A percentile compares a stretch with the other conserved stretches of the same genome.
Evolutionary conservation across 2,888 invertebrate species (phyloP).

Genomic region (Chironomus tentans): DNA sequence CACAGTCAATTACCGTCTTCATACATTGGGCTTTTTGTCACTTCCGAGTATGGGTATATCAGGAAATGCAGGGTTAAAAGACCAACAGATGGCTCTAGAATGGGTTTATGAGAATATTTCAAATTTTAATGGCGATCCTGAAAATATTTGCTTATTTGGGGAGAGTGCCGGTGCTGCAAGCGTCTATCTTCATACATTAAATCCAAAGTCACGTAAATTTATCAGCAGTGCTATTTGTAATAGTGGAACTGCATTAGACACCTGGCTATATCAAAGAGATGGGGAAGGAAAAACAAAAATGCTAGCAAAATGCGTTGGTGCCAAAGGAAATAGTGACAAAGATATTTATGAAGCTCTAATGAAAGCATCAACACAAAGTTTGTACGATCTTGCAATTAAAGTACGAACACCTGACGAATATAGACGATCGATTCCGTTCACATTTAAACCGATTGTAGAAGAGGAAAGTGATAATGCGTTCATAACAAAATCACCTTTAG

Average conservation of each 20-base stretch:
- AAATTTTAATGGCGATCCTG: conserved; percentile 19
- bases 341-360: conserved; percentile 28
- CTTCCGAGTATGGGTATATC: conserved; percentile 36
- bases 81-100: conserved; percentile 32
- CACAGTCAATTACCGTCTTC: conserved; percentile 39
- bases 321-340: conserved; percentile 28
- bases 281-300: conserved; percentile 32
- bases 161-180: conserved; percentile 6
- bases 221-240: conserved; percentile 12
- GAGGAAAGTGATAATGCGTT: conserved; percentile 33
- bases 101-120: conserved; percentile 22
- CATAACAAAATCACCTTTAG: conserved; percentile 38
- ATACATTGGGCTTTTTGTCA: conserved; percentile 37
- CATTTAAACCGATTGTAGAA: conserved; percentile 37
- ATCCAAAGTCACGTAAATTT: conserved; percentile 1
- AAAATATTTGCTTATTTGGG: conserved; percentile 7
- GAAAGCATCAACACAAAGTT: conserved; percentile 30
- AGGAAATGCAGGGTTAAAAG: conserved; percentile 40
- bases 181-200: conserved; percentile 4
- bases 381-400: conserved; percentile 32
- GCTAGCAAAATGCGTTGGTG: conserved; percentile 34
- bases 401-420: conserved; percentile 35
- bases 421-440: conserved; percentile 34
- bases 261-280: conserved; percentile 31
- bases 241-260: conserved; percentile 2